Evolutionary conservation across 2,797 vertebrate species (phyloP).

Genomic region (Scolopax bukidnonensis): DNA sequence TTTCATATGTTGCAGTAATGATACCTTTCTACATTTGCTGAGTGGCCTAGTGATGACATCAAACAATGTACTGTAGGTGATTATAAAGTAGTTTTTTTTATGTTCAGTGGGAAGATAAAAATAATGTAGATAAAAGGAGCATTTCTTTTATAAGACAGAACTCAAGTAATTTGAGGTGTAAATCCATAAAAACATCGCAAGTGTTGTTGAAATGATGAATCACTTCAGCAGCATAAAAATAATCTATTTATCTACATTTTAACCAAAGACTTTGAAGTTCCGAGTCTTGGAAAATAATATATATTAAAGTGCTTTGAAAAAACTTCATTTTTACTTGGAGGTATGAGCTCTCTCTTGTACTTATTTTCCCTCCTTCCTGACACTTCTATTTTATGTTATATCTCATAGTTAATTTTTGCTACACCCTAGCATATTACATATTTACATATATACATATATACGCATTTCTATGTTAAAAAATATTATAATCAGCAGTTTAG

Average conservation of each 20-base stretch:
- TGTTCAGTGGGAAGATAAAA: slow-evolving; percentile 49
- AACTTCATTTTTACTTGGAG: slow-evolving; percentile 23
- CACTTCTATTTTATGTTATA: not conserved
- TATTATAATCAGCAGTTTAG: not conserved
- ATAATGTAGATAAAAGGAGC: slow-evolving; percentile 56
- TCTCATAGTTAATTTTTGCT: not conserved
- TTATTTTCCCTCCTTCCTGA: not conserved
- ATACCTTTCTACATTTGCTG: slow-evolving; percentile 17
- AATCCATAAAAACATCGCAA: not conserved
- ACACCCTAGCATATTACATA: not conserved
- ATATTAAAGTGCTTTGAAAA: slow-evolving; percentile 28
- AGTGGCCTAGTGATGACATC: slow-evolving; percentile 45
- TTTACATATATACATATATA: not conserved
- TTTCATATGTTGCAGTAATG: slow-evolving; percentile 35
- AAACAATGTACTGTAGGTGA: slow-evolving; percentile 49
- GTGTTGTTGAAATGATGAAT: slow-evolving; percentile 46
- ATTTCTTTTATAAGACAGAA: slow-evolving; percentile 32
- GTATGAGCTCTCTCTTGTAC: not conserved
- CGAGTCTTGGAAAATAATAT: slow-evolving; percentile 10
- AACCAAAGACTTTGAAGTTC: slow-evolving; percentile 53
- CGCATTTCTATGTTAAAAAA: not conserved
- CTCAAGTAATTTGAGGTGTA: slow-evolving; percentile 34
- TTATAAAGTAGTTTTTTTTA: not conserved
- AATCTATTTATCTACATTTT: slow-evolving; percentile 54
- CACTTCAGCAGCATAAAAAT: slow-evolving; percentile 31